Evolutionary conservation across 2,797 vertebrate genomes (phyloP).

Genomic region (Xiphorhynchus erythropygius): DNA sequence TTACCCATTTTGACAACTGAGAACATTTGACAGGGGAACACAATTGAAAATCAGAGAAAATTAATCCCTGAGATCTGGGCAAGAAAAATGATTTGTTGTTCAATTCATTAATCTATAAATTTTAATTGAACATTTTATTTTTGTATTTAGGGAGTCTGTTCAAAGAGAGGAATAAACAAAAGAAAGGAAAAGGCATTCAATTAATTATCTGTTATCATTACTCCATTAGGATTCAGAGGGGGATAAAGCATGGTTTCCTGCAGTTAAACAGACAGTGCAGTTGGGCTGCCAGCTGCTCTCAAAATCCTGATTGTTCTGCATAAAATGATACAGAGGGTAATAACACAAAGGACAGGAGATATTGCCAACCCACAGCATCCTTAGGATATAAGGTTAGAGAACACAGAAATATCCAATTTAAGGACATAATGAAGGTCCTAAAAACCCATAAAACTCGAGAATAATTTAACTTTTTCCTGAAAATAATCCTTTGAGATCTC

Average conservation of each 20-base stretch:
- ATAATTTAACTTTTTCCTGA: background rate
- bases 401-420: background rate
- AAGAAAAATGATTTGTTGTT: background rate
- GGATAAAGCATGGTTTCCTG: background rate
- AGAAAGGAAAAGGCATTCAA: background rate
- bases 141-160: background rate
- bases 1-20: background rate
- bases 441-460: background rate
- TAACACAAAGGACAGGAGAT: background rate
- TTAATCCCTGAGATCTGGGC: background rate
- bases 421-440: background rate
- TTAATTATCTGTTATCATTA: background rate
- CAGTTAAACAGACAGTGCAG: background rate
- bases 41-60: background rate
- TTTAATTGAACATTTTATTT: background rate
- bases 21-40: background rate
- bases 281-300: constrained; percentile 8
- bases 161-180: constrained; percentile 13
- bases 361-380: background rate
- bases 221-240: background rate
- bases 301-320: background rate
- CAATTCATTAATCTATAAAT: background rate
- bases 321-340: background rate
- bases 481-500: background rate
- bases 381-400: background rate